Conservation (phyloP, 1,140 invertebrate species). For the Notospermus geniculatus region DNA sequence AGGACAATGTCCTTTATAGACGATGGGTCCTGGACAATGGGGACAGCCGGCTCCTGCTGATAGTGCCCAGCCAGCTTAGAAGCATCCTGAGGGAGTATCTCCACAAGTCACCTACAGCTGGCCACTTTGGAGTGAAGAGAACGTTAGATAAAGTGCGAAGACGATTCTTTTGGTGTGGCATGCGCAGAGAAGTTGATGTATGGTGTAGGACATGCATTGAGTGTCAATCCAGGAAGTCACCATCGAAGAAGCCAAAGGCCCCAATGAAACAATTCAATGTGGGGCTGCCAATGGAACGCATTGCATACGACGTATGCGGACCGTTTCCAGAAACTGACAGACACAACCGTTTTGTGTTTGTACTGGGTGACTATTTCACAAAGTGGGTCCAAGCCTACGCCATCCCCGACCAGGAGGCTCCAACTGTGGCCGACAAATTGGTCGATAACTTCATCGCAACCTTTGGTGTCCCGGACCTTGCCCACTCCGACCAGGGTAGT, state of each 20-base stretch:
- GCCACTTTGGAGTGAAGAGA: conserved; percentile 12
- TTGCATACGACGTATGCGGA: conserved; percentile 42
- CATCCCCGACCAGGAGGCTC: conserved; percentile 26
- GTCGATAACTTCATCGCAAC: conserved; percentile 32
- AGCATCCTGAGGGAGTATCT: conserved; percentile 9
- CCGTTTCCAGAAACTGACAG: conserved; percentile 27
- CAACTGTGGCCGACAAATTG: conserved; percentile 32
- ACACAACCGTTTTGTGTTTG: conserved; percentile 36
- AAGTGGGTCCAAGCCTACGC: conserved; percentile 36
- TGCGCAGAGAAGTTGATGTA: conserved; percentile 9
- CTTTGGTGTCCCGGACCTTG: conserved; percentile 15
- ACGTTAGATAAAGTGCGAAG: conserved; percentile 7
- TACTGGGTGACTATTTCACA: conserved; percentile 40
- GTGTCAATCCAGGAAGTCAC: conserved; percentile 13
- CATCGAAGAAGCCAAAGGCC: not conserved
- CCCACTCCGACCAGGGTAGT: conserved; percentile 16
- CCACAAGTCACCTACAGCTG: not conserved
- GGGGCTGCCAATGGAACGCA: conserved; percentile 28
- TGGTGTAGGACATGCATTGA: conserved; percentile 14
- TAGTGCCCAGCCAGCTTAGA: conserved; percentile 14
- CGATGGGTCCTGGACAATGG: conserved; percentile 12
- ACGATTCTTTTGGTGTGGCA: conserved; percentile 16
- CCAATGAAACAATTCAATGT: conserved; percentile 16
- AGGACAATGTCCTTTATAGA: conserved; percentile 21
- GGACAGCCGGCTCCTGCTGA: conserved; percentile 1